Conservation (phyloP, 2,797 vertebrate species). For the Psittacula derbiana region DNA sequence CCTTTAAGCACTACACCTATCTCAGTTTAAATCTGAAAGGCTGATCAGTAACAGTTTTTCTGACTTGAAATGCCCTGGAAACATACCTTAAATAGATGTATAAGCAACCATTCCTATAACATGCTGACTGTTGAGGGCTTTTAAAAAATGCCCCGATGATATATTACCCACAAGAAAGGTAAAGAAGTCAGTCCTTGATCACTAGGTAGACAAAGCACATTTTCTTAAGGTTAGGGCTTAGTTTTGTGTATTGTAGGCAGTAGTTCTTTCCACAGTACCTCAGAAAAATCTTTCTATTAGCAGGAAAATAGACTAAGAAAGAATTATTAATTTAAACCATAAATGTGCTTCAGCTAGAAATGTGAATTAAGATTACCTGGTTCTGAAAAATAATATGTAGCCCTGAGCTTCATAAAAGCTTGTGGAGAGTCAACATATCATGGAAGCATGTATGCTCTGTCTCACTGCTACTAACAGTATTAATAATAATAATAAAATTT, state of each 20-base stretch:
- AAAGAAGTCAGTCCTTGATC: not conserved
- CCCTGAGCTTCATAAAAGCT: not conserved
- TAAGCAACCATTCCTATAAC: not conserved
- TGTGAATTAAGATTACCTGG: slow-evolving; percentile 14
- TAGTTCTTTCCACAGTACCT: not conserved
- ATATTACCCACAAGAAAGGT: not conserved
- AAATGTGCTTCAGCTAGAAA: slow-evolving; percentile 2
- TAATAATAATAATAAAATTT: not conserved
- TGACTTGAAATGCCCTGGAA: not conserved
- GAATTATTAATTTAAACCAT: slow-evolving; percentile 26
- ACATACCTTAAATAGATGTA: not conserved
- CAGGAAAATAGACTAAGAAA: not conserved
- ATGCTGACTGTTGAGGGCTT: not conserved
- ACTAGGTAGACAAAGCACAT: not conserved
- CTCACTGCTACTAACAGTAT: not conserved
- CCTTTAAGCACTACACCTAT: not conserved
- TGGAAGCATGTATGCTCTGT: not conserved
- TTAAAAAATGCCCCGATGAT: not conserved
- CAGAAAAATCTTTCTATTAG: not conserved
- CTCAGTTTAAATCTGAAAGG: not conserved
- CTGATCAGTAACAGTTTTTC: not conserved
- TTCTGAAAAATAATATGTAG: slow-evolving; percentile 7
- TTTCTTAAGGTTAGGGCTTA: not conserved
- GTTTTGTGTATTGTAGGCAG: not conserved
- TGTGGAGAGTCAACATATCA: not conserved